Conservation (phyloP, 2,888 invertebrate species). For the Caenorhabditis uteleia region DNA sequence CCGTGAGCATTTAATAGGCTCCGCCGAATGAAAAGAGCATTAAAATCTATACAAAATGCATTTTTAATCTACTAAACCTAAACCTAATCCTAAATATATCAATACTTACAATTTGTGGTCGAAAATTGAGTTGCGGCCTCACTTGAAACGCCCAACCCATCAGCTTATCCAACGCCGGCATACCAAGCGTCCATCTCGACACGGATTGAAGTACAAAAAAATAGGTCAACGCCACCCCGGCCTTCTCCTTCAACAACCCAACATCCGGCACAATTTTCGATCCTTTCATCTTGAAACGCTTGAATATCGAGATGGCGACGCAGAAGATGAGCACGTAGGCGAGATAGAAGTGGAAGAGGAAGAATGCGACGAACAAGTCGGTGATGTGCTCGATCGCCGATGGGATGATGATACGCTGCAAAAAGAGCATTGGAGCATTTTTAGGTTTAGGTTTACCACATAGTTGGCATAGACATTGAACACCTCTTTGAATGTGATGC, state of each 20-base stretch:
- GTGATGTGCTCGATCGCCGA: constrained; percentile 6
- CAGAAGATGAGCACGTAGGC: constrained; percentile 21
- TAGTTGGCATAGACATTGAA: constrained; percentile 8
- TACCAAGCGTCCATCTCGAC: constrained; percentile 13
- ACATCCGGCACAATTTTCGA: constrained; percentile 8
- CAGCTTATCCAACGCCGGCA: constrained; percentile 9
- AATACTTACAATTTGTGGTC: constrained; percentile 35
- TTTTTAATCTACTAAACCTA: no score
- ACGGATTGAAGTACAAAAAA: constrained; percentile 34
- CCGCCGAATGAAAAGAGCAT: no score
- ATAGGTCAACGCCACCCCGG: constrained; percentile 16
- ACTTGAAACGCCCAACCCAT: constrained; percentile 34
- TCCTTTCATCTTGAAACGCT: constrained; percentile 25
- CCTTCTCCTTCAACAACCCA: constrained; percentile 15
- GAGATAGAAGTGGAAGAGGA: constrained; percentile 33
- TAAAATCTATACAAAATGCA: no score
- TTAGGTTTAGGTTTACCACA: no score
- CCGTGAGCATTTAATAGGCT: no score
- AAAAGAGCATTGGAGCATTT: no score
- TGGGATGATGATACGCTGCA: constrained; percentile 16
- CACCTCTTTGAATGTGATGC: constrained; percentile 22
- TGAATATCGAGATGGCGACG: constrained; percentile 12
- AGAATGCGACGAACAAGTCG: constrained; percentile 16
- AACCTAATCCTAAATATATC: no score
- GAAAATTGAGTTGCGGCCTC: constrained; percentile 33